phyloP scores from a whole-genome alignment of 2,797 vertebrate species.

The Lagocephalus sceleratus region DNA sequence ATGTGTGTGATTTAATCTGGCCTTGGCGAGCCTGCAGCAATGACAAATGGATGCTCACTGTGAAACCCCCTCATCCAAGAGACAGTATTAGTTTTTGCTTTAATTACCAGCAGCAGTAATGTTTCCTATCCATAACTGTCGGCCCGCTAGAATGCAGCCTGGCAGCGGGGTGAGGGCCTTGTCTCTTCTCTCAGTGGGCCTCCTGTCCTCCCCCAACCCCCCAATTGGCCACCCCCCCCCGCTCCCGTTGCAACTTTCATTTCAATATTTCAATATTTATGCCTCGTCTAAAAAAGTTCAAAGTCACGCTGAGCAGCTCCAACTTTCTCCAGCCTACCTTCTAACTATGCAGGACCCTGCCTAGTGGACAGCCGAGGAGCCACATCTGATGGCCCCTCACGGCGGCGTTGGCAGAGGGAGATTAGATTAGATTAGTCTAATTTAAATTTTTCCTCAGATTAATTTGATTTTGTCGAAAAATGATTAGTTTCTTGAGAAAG shows the following conservation, averaged over 20 bases:
- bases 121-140: conserved; percentile 99
- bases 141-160: conserved; percentile 87
- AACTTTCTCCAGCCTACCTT: conserved; percentile 77
- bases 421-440: too few relatives aligned
- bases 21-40: conserved; percentile 77
- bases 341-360: conserved; percentile 64
- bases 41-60: conserved; percentile 91
- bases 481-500: background rate
- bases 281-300: conserved; percentile 86
- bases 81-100: conserved; percentile 98
- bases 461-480: too few relatives aligned
- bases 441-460: too few relatives aligned
- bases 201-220: conserved; percentile 76
- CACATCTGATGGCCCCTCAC: conserved; percentile 45
- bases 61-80: conserved; percentile 88
- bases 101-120: conserved; percentile 96
- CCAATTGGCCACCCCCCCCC: conserved; percentile 50
- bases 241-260: conserved; percentile 85
- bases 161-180: conserved; percentile 91
- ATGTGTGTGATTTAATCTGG: conserved; percentile 87
- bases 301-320: conserved; percentile 90
- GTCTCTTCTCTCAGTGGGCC: conserved; percentile 93
- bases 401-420: conserved; percentile 2
- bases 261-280: conserved; percentile 99
- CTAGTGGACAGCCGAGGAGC: conserved; percentile 51